Conservation (phyloP, 2,797 vertebrate species). For the Paramormyrops hopkinsi region DNA sequence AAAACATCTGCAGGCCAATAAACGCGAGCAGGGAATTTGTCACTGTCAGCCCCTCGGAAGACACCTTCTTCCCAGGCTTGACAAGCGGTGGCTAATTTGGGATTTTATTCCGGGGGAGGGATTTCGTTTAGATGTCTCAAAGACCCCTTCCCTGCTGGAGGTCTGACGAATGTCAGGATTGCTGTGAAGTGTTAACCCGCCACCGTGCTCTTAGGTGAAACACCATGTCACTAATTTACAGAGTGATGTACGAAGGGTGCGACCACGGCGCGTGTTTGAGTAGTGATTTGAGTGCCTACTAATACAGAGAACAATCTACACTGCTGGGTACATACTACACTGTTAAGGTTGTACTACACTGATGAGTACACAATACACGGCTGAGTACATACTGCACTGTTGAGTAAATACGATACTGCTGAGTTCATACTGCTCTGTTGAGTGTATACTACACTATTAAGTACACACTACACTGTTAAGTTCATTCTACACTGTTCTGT, state of each 20-base stretch:
- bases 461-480: background rate
- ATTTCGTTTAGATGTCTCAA: conserved; percentile 35
- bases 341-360: background rate
- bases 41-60: conserved; percentile 77
- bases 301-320: background rate
- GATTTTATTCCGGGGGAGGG: conserved; percentile 55
- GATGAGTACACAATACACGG: background rate
- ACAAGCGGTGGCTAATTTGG: conserved; percentile 68
- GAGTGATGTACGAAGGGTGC: background rate
- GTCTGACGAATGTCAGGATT: background rate
- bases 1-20: conserved; percentile 70
- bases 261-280: background rate
- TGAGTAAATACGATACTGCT: background rate
- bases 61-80: conserved; percentile 59
- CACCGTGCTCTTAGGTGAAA: background rate
- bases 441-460: background rate
- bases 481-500: background rate
- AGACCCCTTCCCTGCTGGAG: background rate
- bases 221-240: background rate
- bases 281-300: background rate
- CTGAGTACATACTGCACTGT: background rate
- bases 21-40: conserved; percentile 70
- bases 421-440: background rate
- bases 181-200: background rate
- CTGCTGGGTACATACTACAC: background rate